These are phyloP conservation scores for Plemyria rubiginata DNA, from an alignment of 2,888 invertebrate species.

Conservation along the genomic window DNA sequence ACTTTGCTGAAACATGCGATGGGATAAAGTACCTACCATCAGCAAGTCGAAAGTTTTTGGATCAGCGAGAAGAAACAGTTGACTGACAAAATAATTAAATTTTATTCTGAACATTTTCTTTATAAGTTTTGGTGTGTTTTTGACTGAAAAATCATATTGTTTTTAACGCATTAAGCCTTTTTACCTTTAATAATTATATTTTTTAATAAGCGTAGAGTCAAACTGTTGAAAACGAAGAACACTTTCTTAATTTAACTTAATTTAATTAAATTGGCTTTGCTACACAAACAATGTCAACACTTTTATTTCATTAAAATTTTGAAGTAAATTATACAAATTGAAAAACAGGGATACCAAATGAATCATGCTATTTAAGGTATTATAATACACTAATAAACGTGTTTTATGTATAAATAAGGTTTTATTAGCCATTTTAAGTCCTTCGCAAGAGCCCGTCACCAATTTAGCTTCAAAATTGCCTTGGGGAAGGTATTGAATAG, in stretches of 20 bases:
- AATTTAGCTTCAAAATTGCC: slow-evolving; percentile 29
- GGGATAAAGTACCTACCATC: background rate
- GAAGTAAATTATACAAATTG: too few species aligned
- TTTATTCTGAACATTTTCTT: slow-evolving; percentile 17
- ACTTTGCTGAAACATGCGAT: too few species aligned
- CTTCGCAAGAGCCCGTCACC: slow-evolving; percentile 21
- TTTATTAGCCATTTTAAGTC: slow-evolving; percentile 17
- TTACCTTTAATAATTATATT: too few species aligned
- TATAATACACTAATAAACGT: background rate
- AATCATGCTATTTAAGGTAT: background rate
- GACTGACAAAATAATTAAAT: slow-evolving; percentile 39
- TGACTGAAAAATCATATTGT: background rate
- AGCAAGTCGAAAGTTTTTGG: slow-evolving; percentile 27
- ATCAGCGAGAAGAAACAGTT: too few species aligned
- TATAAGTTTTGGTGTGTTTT: slow-evolving; percentile 1
- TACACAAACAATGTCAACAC: background rate
- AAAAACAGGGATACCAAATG: background rate
- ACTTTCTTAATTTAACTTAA: background rate
- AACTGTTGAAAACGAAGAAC: background rate
- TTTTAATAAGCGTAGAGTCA: background rate
- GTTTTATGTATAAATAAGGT: background rate
- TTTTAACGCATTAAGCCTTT: too few species aligned
- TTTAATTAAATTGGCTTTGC: background rate
- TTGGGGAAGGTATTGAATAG: slow-evolving; percentile 19
- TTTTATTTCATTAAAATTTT: too few species aligned